Evolutionary conservation across 2,888 invertebrate species (phyloP).

Genomic region (Lepetodrilus schrolli): DNA sequence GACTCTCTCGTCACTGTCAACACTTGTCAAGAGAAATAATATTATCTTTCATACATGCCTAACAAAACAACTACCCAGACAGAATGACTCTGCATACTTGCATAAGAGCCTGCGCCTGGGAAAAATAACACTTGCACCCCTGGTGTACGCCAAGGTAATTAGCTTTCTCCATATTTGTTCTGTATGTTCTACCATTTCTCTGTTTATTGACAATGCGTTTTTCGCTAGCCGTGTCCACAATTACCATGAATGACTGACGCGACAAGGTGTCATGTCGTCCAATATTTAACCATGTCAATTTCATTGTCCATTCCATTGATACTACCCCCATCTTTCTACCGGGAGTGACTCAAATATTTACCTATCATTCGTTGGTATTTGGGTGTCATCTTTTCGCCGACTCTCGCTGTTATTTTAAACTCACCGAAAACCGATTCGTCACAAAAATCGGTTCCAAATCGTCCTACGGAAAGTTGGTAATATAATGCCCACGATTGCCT

Average conservation of each 20-base stretch:
- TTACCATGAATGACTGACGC: constrained; percentile 6
- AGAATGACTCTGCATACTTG: constrained; percentile 8
- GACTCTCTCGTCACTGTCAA: constrained; percentile 1
- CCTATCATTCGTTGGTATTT: constrained; percentile 10
- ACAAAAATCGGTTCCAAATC: neutral
- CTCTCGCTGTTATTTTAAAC: constrained; percentile 12
- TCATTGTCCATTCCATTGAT: constrained; percentile 18
- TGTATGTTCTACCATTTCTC: neutral
- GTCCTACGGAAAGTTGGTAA: neutral
- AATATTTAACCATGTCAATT: constrained; percentile 27
- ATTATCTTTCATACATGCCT: neutral
- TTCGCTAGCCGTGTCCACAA: neutral
- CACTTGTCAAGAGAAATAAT: constrained; percentile 6
- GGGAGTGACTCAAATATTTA: constrained; percentile 25
- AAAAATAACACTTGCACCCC: constrained; percentile 16
- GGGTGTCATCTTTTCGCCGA: constrained; percentile 10
- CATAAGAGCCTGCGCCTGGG: constrained; percentile 7
- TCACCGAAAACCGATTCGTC: constrained; percentile 5
- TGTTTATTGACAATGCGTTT: constrained; percentile 6
- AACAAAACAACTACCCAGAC: constrained; percentile 6
- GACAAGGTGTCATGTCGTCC: constrained; percentile 19
- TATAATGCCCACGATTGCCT: neutral
- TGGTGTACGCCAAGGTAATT: neutral
- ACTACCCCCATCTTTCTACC: neutral
- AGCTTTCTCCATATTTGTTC: neutral